Evolutionary conservation across 2,797 vertebrate species (phyloP).

Genomic region (Nyctibius grandis): DNA sequence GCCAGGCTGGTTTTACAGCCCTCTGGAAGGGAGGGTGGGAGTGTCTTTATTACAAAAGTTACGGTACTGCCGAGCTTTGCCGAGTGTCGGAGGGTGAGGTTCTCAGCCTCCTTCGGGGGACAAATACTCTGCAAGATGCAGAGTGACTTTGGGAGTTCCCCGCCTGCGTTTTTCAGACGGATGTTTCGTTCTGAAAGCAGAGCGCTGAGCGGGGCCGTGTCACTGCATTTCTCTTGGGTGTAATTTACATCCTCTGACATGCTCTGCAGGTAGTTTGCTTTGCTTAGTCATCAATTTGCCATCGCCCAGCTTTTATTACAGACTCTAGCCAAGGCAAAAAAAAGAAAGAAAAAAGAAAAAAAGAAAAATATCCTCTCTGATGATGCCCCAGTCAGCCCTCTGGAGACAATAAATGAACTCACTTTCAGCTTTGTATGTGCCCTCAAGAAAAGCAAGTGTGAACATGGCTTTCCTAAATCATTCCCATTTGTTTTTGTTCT

Average conservation of each 20-base stretch:
- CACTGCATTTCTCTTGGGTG: not conserved
- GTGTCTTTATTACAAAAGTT: not conserved
- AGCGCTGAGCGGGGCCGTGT: not conserved
- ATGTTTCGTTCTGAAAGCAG: not conserved
- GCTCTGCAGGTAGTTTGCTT: conserved; percentile 6
- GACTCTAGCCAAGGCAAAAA: not conserved
- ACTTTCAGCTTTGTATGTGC: not conserved
- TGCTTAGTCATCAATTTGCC: not conserved
- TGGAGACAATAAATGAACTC: not conserved
- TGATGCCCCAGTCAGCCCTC: not conserved
- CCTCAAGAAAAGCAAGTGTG: not conserved
- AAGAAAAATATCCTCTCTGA: not conserved
- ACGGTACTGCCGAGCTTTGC: not conserved
- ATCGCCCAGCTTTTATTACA: not conserved
- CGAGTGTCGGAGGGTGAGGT: not conserved
- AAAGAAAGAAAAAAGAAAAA: no score
- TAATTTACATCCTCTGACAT: not conserved
- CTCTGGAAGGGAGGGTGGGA: not conserved
- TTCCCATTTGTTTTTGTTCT: not conserved
- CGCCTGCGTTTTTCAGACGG: not conserved
- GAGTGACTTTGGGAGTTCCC: not conserved
- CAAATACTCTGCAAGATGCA: not conserved
- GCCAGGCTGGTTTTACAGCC: not conserved
- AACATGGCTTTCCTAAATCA: not conserved
- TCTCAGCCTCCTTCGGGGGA: not conserved